These are phyloP conservation scores for Hylyphantes graminicola DNA, from an alignment of 1,140 invertebrate species.

Conservation along the genomic window DNA sequence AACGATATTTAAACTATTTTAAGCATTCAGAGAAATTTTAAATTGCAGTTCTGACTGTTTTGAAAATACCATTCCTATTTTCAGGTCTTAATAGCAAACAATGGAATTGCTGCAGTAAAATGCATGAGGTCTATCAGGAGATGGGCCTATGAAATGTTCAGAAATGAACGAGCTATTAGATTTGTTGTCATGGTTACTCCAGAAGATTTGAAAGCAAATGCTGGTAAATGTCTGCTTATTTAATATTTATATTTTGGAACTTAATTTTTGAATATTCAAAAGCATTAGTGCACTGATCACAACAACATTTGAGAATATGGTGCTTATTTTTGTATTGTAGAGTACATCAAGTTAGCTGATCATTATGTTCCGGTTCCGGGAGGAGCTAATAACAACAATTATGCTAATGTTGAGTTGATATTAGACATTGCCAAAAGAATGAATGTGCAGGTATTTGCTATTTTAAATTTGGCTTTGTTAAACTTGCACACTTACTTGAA, in stretches of 20 bases:
- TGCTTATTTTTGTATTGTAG: constrained; percentile 65
- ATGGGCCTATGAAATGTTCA: constrained; percentile 99
- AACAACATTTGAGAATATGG: background rate
- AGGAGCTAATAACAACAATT: constrained; percentile 99
- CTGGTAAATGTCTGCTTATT: constrained; percentile 47
- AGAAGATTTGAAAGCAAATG: constrained; percentile 65
- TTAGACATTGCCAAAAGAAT: constrained; percentile 93
- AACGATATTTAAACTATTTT: too few species aligned
- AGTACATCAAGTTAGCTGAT: constrained; percentile 99
- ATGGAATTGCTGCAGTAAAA: constrained; percentile 99
- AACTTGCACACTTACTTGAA: too few species aligned
- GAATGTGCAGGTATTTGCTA: constrained; percentile 89
- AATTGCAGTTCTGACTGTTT: too few species aligned
- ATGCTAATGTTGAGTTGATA: constrained; percentile 99
- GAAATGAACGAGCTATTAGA: constrained; percentile 93
- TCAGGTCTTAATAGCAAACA: constrained; percentile 97
- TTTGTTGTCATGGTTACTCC: constrained; percentile 94
- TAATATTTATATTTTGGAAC: background rate
- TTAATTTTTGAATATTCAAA: too few species aligned
- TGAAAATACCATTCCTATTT: constrained; percentile 62
- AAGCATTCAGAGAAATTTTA: too few species aligned
- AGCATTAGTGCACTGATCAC: too few species aligned
- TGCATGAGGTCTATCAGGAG: constrained; percentile 97
- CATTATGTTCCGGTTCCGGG: constrained; percentile 98
- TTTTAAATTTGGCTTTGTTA: too few species aligned